A percentile compares a stretch with the other conserved stretches of the same genome.
phyloP scores from a whole-genome alignment of 2,888 invertebrate species.

The Aphelenchoides bicaudatus region DNA sequence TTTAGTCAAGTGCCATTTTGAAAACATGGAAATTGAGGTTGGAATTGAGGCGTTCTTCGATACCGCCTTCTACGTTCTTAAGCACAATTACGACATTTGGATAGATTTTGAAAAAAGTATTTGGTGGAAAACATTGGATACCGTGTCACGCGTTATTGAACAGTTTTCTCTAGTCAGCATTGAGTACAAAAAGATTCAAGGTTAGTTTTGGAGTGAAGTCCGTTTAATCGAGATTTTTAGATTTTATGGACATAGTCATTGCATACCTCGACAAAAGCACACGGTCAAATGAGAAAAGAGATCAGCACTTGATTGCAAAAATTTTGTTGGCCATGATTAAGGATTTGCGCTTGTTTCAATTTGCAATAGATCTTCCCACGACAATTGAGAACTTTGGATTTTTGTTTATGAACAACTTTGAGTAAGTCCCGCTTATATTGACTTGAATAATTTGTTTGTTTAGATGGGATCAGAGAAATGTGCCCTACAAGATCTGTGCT shows the following conservation, averaged over 20 bases:
- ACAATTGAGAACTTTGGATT: not conserved
- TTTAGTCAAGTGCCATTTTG: too few relatives aligned
- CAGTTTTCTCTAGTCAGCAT: too few relatives aligned
- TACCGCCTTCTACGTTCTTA: too few relatives aligned
- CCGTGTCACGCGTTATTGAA: too few relatives aligned
- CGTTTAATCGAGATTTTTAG: not conserved
- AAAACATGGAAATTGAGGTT: too few relatives aligned
- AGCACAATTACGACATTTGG: slow-evolving; percentile 13
- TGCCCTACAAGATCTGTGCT: not conserved
- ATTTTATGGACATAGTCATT: not conserved
- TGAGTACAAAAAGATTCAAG: not conserved
- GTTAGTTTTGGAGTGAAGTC: not conserved
- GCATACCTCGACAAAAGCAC: not conserved
- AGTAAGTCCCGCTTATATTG: too few relatives aligned
- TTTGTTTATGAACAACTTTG: not conserved
- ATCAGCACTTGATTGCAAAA: slow-evolving; percentile 4
- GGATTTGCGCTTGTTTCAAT: slow-evolving; percentile 2
- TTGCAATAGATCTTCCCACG: not conserved
- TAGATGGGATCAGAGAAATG: too few relatives aligned
- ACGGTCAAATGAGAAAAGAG: not conserved
- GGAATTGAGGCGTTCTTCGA: too few relatives aligned
- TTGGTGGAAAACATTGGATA: slow-evolving; percentile 9
- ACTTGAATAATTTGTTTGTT: too few relatives aligned
- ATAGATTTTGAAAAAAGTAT: not conserved
- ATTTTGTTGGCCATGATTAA: not conserved